Evolutionary conservation across 2,888 invertebrate genomes (phyloP).

Genomic region (Drosophila pseudotalamancana): DNA sequence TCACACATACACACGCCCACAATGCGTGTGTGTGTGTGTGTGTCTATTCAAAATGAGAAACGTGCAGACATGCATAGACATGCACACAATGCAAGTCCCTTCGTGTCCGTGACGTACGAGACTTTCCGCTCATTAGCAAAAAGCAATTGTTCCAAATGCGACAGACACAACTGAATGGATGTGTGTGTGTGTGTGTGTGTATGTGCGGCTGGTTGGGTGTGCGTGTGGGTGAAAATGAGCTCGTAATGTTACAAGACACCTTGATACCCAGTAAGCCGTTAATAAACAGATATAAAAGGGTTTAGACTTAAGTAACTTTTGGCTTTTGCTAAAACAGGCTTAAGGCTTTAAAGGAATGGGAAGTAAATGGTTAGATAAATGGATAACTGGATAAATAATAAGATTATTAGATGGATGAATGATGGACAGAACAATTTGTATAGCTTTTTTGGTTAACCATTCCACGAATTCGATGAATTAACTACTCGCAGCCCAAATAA

Average conservation of each 20-base stretch:
- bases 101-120: slow-evolving; percentile 54
- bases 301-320: neutral
- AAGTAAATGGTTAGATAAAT: too few relatives aligned
- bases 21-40: neutral
- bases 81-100: slow-evolving; percentile 44
- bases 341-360: too few relatives aligned
- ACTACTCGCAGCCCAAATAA: neutral
- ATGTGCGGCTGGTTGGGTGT: neutral
- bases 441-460: too few relatives aligned
- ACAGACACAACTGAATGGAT: slow-evolving; percentile 40
- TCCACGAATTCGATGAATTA: too few relatives aligned
- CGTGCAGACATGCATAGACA: slow-evolving; percentile 54
- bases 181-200: slow-evolving; percentile 1
- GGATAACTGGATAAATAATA: too few relatives aligned
- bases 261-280: slow-evolving; percentile 24
- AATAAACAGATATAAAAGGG: neutral
- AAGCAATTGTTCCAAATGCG: slow-evolving; percentile 61
- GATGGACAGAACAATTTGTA: too few relatives aligned
- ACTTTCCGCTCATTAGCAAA: slow-evolving; percentile 71
- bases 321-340: too few relatives aligned
- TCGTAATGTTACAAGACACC: neutral
- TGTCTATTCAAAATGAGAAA: slow-evolving; percentile 52
- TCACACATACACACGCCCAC: slow-evolving; percentile 12
- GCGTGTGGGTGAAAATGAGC: slow-evolving; percentile 29
- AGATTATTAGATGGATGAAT: too few relatives aligned